Conservation (phyloP, 2,888 invertebrate species). For the Galerucella pusilla region DNA sequence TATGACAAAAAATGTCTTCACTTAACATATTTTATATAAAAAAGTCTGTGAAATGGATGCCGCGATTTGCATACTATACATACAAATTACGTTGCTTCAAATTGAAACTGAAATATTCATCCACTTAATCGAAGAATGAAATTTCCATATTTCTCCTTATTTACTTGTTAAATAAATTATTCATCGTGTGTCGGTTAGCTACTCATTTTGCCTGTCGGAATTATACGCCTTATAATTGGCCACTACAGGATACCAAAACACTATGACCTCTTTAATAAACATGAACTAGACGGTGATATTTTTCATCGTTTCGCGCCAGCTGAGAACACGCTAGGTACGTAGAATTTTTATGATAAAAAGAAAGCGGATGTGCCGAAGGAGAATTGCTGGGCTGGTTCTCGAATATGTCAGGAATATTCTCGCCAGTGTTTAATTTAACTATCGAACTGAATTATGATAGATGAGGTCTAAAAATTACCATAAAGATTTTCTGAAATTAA, state of each 20-base stretch:
- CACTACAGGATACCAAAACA: constrained; percentile 19
- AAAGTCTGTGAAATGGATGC: too few relatives aligned
- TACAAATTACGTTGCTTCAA: not conserved
- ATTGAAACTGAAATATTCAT: constrained; percentile 24
- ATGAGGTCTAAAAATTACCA: not conserved
- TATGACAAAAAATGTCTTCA: too few relatives aligned
- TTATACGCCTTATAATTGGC: constrained; percentile 22
- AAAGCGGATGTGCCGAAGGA: not conserved
- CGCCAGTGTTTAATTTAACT: not conserved
- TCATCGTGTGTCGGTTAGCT: constrained; percentile 17
- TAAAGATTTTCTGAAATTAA: too few relatives aligned
- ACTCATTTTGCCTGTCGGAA: constrained; percentile 18
- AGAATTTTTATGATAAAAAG: not conserved
- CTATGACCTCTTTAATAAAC: constrained; percentile 25
- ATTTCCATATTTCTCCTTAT: constrained; percentile 28
- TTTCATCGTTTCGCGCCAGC: constrained; percentile 14
- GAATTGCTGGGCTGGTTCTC: not conserved
- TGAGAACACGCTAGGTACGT: not conserved
- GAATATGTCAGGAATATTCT: not conserved
- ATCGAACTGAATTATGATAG: not conserved
- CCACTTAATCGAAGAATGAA: constrained; percentile 16
- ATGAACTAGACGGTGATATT: constrained; percentile 25
- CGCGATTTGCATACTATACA: not conserved
- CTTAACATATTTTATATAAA: too few relatives aligned
- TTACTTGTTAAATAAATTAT: constrained; percentile 28